Evolutionary conservation across 2,888 invertebrate genomes (phyloP).

Genomic region (Mythimna albipuncta): DNA sequence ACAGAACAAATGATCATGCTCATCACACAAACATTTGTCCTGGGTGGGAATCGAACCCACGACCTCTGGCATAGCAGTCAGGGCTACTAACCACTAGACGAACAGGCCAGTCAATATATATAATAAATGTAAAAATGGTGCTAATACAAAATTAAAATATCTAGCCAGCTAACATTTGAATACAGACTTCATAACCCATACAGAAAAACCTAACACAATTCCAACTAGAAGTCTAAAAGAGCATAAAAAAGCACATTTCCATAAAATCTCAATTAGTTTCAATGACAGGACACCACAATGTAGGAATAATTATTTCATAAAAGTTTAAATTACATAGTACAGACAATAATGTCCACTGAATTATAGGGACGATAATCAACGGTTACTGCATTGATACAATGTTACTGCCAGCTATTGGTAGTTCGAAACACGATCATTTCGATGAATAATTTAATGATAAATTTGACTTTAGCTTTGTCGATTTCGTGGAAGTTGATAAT

Average conservation of each 20-base stretch:
- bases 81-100: too few species aligned
- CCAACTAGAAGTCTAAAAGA: slow-evolving; percentile 22
- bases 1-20: too few species aligned
- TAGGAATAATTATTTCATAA: slow-evolving; percentile 58
- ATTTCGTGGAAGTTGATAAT: slow-evolving; percentile 30
- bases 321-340: slow-evolving; percentile 57
- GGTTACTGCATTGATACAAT: slow-evolving; percentile 53
- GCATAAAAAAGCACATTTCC: slow-evolving; percentile 47
- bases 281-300: slow-evolving; percentile 51
- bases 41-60: too few species aligned
- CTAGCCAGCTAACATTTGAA: not conserved
- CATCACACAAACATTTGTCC: too few species aligned
- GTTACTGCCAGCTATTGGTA: slow-evolving; percentile 38
- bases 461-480: slow-evolving; percentile 28
- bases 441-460: slow-evolving; percentile 44
- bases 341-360: slow-evolving; percentile 59
- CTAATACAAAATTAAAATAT: not conserved
- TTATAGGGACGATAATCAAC: slow-evolving; percentile 58
- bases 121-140: not conserved
- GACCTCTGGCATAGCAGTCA: too few species aligned
- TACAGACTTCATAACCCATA: slow-evolving; percentile 3
- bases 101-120: too few species aligned
- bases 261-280: slow-evolving; percentile 62
- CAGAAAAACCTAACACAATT: slow-evolving; percentile 31
- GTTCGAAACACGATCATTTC: slow-evolving; percentile 41